phyloP scores from a whole-genome alignment of 2,113 vertebrate genomes.

The Lepidothrix coronata region DNA sequence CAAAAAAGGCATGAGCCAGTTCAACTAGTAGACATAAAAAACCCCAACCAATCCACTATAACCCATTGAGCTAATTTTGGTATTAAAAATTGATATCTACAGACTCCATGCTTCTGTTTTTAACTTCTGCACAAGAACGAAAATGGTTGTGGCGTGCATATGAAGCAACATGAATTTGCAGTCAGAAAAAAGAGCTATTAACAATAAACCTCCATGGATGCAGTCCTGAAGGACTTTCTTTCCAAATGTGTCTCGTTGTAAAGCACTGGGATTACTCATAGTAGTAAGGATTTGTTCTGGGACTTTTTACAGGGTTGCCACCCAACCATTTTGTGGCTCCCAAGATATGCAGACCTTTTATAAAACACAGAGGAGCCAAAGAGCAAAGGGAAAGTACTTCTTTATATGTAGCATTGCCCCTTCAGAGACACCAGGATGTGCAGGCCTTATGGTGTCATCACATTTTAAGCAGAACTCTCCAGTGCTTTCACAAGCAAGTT shows the following conservation, averaged over 20 bases:
- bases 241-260: background rate
- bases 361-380: background rate
- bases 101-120: background rate
- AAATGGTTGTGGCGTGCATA: background rate
- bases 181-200: background rate
- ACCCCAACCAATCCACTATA: background rate
- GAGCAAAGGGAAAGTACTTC: background rate
- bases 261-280: slow-evolving; percentile 37
- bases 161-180: background rate
- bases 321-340: slow-evolving; percentile 50
- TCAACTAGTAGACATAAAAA: background rate
- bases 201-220: background rate
- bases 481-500: slow-evolving; percentile 5
- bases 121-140: background rate
- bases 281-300: slow-evolving; percentile 32
- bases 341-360: slow-evolving; percentile 24
- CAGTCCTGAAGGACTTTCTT: background rate
- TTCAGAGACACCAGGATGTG: background rate
- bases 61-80: background rate
- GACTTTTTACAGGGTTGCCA: slow-evolving; percentile 42
- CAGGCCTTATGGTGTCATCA: background rate
- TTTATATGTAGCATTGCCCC: background rate
- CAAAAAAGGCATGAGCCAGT: background rate
- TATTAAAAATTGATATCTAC: slow-evolving; percentile 6
- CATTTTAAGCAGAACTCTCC: background rate